These are phyloP conservation scores for Daubentonia madagascariensis DNA, from an alignment of 2,113 vertebrate species.

Conservation along the genomic window DNA sequence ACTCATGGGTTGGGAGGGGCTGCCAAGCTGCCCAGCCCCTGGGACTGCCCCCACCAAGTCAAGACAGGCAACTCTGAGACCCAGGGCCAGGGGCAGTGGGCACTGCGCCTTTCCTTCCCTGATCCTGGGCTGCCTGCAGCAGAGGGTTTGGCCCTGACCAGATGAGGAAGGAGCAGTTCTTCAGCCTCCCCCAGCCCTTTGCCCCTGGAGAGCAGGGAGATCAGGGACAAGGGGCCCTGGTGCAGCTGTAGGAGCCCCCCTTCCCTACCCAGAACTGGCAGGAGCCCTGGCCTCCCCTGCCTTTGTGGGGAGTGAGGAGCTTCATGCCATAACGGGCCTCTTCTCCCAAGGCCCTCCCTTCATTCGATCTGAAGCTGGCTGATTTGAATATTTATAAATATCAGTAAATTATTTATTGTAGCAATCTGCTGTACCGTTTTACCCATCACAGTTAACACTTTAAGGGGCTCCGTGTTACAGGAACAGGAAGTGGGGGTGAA, in stretches of 20 bases:
- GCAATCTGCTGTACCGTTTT: conserved; percentile 98
- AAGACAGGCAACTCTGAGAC: not conserved
- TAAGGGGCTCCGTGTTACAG: conserved; percentile 79
- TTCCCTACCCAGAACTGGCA: conserved; percentile 39
- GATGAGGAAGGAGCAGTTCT: not conserved
- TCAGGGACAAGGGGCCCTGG: not conserved
- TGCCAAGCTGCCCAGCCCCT: conserved; percentile 53
- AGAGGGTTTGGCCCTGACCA: not conserved
- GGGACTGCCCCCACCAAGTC: not conserved
- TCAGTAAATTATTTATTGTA: conserved; percentile 99
- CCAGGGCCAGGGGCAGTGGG: not conserved
- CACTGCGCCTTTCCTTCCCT: not conserved
- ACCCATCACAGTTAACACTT: conserved; percentile 88
- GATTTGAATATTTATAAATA: conserved; percentile 99
- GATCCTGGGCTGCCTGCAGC: not conserved
- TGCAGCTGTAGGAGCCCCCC: not conserved
- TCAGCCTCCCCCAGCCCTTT: not conserved
- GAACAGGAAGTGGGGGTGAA: not conserved
- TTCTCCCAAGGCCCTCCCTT: conserved; percentile 77
- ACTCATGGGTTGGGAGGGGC: conserved; percentile 85
- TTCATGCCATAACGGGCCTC: conserved; percentile 77
- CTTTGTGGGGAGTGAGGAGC: conserved; percentile 80
- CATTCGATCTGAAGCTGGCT: conserved; percentile 90
- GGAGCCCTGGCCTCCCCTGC: conserved; percentile 83
- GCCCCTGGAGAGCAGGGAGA: not conserved